Evolutionary conservation across 2,888 invertebrate genomes (phyloP).

Genomic region (Chymomyza caudatula): DNA sequence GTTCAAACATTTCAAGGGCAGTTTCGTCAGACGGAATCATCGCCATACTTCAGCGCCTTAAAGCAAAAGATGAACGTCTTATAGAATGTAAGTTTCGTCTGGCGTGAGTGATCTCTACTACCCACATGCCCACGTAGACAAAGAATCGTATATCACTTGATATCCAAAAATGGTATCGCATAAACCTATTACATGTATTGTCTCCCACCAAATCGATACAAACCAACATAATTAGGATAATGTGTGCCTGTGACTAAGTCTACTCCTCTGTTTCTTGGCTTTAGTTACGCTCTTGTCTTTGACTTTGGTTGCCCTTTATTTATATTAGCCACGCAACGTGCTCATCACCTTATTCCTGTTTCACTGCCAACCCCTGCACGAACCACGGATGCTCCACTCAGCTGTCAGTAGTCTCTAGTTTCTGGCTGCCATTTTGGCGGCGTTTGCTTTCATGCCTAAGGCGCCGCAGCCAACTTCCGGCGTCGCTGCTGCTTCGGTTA

Average conservation of each 20-base stretch:
- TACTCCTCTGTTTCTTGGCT: neutral
- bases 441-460: neutral
- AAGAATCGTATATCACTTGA: neutral
- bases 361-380: neutral
- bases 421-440: neutral
- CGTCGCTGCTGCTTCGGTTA: neutral
- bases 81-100: no score
- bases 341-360: neutral
- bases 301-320: constrained; percentile 2
- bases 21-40: no score
- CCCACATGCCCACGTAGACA: no score
- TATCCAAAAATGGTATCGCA: neutral
- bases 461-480: neutral
- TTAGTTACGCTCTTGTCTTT: constrained; percentile 1
- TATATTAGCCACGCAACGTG: constrained; percentile 8
- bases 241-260: constrained; percentile 2
- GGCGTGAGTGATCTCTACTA: no score
- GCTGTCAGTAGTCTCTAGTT: neutral
- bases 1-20: no score
- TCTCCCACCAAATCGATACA: neutral
- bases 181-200: neutral
- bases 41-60: no score
- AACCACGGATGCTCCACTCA: neutral
- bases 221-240: constrained; percentile 23
- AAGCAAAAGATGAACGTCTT: no score